phyloP scores from a whole-genome alignment of 64 coral and sea anemone species.

The Astreopora myriophthalma region DNA sequence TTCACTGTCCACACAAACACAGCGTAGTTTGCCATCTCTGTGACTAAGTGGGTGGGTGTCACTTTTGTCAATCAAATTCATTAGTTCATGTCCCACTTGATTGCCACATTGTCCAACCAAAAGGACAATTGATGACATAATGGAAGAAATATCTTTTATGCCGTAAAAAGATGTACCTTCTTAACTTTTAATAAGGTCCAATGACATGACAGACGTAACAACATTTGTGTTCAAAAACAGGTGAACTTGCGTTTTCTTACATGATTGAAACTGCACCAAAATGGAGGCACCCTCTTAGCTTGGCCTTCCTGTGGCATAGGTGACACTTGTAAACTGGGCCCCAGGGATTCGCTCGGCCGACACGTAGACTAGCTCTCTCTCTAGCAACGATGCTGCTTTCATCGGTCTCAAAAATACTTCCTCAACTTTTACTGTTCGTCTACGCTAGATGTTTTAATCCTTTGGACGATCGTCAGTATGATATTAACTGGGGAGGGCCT shows the following conservation, averaged over 20 bases:
- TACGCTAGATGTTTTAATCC: slow-evolving; percentile 46
- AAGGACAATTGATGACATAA: slow-evolving; percentile 84
- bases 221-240: too few species aligned
- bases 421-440: slow-evolving; percentile 21
- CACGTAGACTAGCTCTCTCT: neutral
- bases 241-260: too few species aligned
- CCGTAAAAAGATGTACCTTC: neutral
- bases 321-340: neutral
- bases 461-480: slow-evolving; percentile 71
- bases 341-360: neutral
- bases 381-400: neutral
- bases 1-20: slow-evolving; percentile 93
- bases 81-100: slow-evolving; percentile 92
- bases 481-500: slow-evolving; percentile 84
- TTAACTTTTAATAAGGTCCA: neutral
- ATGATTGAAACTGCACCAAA: too few species aligned
- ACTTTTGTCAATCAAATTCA: slow-evolving; percentile 79
- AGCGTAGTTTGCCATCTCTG: slow-evolving; percentile 91
- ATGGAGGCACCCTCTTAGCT: too few species aligned
- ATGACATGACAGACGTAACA: neutral
- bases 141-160: neutral
- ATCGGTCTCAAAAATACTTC: slow-evolving; percentile 3
- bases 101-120: slow-evolving; percentile 93
- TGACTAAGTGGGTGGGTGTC: slow-evolving; percentile 81
- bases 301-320: too few species aligned